Percentiles rank a stretch among this genome's conserved stretches.
phyloP scores from a whole-genome alignment of 1,140 invertebrate species.

The Aphaenogaster floridana region DNA sequence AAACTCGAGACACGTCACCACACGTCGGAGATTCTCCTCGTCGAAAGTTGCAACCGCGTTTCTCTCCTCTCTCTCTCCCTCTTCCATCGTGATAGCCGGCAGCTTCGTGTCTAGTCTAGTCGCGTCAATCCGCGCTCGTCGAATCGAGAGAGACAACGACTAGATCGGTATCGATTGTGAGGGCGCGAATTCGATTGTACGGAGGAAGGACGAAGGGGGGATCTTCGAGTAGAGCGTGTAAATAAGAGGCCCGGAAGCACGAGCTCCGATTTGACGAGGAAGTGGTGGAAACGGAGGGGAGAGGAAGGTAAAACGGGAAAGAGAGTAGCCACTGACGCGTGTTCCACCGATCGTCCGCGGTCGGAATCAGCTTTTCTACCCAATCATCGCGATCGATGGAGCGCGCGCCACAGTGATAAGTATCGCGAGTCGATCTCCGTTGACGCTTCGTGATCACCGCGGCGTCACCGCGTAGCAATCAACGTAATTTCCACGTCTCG shows the following conservation, averaged over 20 bases:
- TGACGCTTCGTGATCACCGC: slow-evolving; percentile 56
- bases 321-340: slow-evolving; percentile 7
- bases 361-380: neutral
- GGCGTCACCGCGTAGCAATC: slow-evolving; percentile 11
- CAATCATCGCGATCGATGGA: slow-evolving; percentile 20
- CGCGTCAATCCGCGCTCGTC: slow-evolving; percentile 33
- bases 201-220: slow-evolving; percentile 43
- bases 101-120: slow-evolving; percentile 20
- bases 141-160: slow-evolving; percentile 32
- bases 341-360: slow-evolving; percentile 42
- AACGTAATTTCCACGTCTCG: slow-evolving; percentile 8
- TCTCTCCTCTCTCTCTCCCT: slow-evolving; percentile 9
- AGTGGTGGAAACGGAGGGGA: slow-evolving; percentile 34
- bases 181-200: slow-evolving; percentile 19
- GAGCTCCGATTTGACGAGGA: slow-evolving; percentile 28
- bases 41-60: slow-evolving; percentile 32
- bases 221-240: slow-evolving; percentile 65
- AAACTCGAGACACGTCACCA: slow-evolving; percentile 11
- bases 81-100: neutral
- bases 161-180: slow-evolving; percentile 43
- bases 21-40: slow-evolving; percentile 40
- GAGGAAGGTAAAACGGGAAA: slow-evolving; percentile 12
- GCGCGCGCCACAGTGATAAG: neutral
- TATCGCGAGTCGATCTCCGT: slow-evolving; percentile 27
- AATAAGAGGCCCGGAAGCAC: slow-evolving; percentile 60